Conservation (phyloP, 2,113 vertebrate species). For the Spheniscus mendiculus region DNA sequence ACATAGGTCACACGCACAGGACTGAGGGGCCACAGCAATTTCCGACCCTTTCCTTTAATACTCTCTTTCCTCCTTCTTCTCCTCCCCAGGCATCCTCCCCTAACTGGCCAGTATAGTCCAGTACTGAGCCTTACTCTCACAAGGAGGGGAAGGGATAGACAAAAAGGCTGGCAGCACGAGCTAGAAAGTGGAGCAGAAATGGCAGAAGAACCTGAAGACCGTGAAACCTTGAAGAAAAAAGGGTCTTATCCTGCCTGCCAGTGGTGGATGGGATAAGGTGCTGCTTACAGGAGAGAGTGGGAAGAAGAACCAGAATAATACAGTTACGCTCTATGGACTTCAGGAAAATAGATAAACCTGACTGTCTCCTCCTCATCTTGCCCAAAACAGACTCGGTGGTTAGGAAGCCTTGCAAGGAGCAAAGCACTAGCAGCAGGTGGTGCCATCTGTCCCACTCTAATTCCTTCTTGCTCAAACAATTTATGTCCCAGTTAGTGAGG, state of each 20-base stretch:
- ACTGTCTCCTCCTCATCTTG: not conserved
- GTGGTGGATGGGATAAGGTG: not conserved
- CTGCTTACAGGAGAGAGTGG: not conserved
- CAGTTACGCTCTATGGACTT: not conserved
- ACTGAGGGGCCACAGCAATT: not conserved
- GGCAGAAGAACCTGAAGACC: not conserved
- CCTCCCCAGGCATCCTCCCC: not conserved
- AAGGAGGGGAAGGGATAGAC: not conserved
- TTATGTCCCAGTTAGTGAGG: not conserved
- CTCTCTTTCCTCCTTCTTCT: not conserved
- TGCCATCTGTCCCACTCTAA: conserved; percentile 2
- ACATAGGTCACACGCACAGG: not conserved
- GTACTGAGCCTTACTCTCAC: not conserved
- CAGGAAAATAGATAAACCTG: not conserved
- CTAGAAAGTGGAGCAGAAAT: not conserved
- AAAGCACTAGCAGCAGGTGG: not conserved
- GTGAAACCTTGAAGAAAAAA: not conserved
- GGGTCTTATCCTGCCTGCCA: not conserved
- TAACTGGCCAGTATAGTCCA: not conserved
- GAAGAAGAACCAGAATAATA: not conserved
- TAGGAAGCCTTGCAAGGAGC: not conserved
- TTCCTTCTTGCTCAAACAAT: not conserved
- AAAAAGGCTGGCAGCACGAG: not conserved
- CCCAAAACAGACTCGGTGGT: not conserved
- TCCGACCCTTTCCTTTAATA: not conserved